A percentile compares a stretch with the other conserved stretches of the same genome.
Evolutionary conservation across 2,888 invertebrate genomes (phyloP).

Genomic region (Epistrophe grossulariae): DNA sequence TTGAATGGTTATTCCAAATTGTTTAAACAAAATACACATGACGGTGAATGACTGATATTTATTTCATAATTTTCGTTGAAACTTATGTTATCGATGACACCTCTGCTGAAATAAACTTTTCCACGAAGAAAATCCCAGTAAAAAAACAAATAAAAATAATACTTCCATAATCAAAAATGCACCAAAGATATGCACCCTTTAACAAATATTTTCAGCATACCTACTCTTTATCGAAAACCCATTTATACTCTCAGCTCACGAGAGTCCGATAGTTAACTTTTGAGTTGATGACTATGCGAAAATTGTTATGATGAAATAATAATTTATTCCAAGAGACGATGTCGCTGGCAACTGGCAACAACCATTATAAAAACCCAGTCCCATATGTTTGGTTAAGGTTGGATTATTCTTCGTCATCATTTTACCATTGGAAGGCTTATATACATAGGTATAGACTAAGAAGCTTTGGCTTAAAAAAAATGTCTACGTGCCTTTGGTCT

Average conservation of each 20-base stretch:
- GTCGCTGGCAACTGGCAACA: constrained; percentile 37
- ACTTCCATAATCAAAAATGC: background rate
- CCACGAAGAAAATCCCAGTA: constrained; percentile 16
- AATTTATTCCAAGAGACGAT: constrained; percentile 12
- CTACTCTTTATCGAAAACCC: constrained; percentile 1
- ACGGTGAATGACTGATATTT: background rate
- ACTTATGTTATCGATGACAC: background rate
- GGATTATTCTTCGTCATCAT: constrained; percentile 52
- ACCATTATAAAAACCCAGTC: background rate
- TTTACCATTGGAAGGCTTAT: background rate
- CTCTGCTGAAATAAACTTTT: background rate
- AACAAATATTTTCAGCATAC: background rate
- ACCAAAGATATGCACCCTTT: background rate
- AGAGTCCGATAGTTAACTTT: constrained; percentile 2
- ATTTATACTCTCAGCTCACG: background rate
- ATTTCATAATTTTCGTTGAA: constrained; percentile 1
- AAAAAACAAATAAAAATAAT: too few relatives aligned
- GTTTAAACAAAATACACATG: background rate
- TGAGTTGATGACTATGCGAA: constrained; percentile 46
- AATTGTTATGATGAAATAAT: constrained; percentile 66
- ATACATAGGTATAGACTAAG: background rate
- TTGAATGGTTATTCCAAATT: background rate
- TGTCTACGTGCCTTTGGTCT: constrained; percentile 70
- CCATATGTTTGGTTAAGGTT: constrained; percentile 8
- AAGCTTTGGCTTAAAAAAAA: constrained; percentile 9